Percentiles rank a stretch among this genome's conserved stretches.
Evolutionary conservation across 2,797 vertebrate genomes (phyloP).

Genomic region (Xiphophorus birchmanni): DNA sequence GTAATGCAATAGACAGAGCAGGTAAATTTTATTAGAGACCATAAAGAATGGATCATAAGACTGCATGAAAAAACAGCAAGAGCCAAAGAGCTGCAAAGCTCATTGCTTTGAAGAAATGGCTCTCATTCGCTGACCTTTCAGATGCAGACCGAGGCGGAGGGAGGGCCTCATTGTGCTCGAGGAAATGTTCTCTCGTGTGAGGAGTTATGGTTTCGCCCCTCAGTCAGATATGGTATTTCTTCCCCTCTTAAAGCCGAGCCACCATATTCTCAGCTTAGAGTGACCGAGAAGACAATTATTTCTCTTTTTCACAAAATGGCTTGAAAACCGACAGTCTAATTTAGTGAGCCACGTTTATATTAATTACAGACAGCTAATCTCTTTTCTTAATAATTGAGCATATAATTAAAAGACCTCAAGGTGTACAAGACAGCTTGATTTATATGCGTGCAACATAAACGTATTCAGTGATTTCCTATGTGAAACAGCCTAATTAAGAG

Average conservation of each 20-base stretch:
- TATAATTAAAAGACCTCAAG: slow-evolving; percentile 1
- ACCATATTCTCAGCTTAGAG: background rate
- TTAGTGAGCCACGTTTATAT: slow-evolving; percentile 6
- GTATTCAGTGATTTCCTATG: background rate
- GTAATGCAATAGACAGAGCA: slow-evolving; percentile 65
- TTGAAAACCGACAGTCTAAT: background rate
- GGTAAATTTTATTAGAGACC: slow-evolving; percentile 80
- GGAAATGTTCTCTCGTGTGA: slow-evolving; percentile 55
- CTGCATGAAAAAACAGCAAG: slow-evolving; percentile 58
- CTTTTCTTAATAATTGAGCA: background rate
- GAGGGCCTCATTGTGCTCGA: slow-evolving; percentile 43
- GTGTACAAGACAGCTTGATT: background rate
- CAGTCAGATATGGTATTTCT: slow-evolving; percentile 38
- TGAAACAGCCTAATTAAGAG: background rate
- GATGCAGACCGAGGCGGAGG: slow-evolving; percentile 31
- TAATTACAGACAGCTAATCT: background rate
- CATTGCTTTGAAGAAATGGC: slow-evolving; percentile 61
- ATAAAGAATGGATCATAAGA: slow-evolving; percentile 78
- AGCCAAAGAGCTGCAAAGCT: slow-evolving; percentile 53
- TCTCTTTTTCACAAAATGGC: background rate
- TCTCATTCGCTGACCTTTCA: slow-evolving; percentile 68
- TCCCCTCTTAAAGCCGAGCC: slow-evolving; percentile 10
- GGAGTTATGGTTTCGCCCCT: slow-evolving; percentile 50
- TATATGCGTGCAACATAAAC: background rate
- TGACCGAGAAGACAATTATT: slow-evolving; percentile 6